Conservation (phyloP, 35 echinoderm and acorn worm genomes). For the Antedon bifida region DNA sequence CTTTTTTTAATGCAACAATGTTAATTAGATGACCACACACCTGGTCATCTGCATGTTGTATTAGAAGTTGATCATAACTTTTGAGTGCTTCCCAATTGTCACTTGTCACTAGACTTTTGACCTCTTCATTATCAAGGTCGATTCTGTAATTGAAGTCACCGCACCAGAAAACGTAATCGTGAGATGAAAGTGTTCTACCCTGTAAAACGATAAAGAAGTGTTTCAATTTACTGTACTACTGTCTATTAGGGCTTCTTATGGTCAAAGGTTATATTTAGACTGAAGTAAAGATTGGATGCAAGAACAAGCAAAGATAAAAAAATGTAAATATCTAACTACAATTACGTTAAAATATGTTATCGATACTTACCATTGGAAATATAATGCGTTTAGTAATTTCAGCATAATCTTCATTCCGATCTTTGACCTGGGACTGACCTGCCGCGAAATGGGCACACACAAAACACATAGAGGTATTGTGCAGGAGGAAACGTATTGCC, state of each 20-base stretch:
- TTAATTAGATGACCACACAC: constrained; percentile 17
- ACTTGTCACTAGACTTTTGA: constrained; percentile 37
- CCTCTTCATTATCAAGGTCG: constrained; percentile 67
- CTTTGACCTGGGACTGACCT: constrained; percentile 90
- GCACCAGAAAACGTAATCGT: constrained; percentile 97
- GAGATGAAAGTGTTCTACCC: constrained; percentile 59
- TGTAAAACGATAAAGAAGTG: constrained; percentile 3
- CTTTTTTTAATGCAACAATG: too few species aligned
- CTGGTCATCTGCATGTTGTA: constrained; percentile 49
- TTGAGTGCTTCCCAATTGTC: constrained; percentile 71
- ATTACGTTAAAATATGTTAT: too few species aligned
- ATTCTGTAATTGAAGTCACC: constrained; percentile 99
- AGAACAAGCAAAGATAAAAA: too few species aligned
- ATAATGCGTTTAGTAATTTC: constrained; percentile 75
- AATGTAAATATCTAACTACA: too few species aligned
- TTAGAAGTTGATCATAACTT: constrained; percentile 59
- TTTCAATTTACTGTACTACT: too few species aligned
- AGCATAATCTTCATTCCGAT: constrained; percentile 80
- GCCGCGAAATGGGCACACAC: constrained; percentile 87
- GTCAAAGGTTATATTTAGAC: too few species aligned
- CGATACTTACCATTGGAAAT: constrained; percentile 90
- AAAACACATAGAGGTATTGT: constrained; percentile 79
- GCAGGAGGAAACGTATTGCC: constrained; percentile 72
- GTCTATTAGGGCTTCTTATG: too few species aligned
- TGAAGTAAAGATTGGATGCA: too few species aligned